Base-by-base conservation (phyloP, 2,888 invertebrate species). In the Hydrotaea diabolus region DNA sequence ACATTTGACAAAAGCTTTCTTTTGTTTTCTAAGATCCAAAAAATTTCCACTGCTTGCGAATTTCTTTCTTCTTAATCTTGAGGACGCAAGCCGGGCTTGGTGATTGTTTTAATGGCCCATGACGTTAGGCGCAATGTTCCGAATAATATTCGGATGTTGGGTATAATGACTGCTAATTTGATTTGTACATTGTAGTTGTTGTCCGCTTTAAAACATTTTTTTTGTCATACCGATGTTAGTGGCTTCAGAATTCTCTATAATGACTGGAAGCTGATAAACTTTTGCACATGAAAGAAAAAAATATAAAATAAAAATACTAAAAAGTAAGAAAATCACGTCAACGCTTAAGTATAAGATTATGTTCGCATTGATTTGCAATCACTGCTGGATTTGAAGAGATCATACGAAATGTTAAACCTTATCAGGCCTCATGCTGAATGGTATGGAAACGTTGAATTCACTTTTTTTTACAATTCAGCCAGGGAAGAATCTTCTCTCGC, bases 211-310 rank as follows among this genome's bases (percentile, higher is more conserved):
- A 4, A 39, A 39, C 8, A 5, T 36, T 36, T 72, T 57, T 57
- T 75, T 72, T 39, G 53, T 57, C 73, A 49, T 15, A 23, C 17
- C 39, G 57, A 83, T n/a, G n/a, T n/a, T 57, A 79, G n/a, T 43
- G 26, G 23, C 7, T 31, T 31, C 31, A 31, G 31, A 31, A 31
- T 55, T 62, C 49, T 62, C 36, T 26, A 11, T 73, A 8, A 15
- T 77, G 66, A 77, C 73, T 49, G 53, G 75, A 21, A 66, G 76
- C 83, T 83, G 83, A 83, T 83, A 83, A 83, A 69, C 73, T 80
- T 83, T 80, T 73, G 59, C 9, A 79, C 66, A 31, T 62, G 53
- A 53, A 21, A 64, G 62, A 74, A 59, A 43, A 59, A 8, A 71
- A 71, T 49, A n/a, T 62, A 3, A 62, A 26, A 62, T 26, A 62